Evolutionary conservation across 2,888 invertebrate genomes (phyloP).

Genomic region (Cartodere bifasciata): DNA sequence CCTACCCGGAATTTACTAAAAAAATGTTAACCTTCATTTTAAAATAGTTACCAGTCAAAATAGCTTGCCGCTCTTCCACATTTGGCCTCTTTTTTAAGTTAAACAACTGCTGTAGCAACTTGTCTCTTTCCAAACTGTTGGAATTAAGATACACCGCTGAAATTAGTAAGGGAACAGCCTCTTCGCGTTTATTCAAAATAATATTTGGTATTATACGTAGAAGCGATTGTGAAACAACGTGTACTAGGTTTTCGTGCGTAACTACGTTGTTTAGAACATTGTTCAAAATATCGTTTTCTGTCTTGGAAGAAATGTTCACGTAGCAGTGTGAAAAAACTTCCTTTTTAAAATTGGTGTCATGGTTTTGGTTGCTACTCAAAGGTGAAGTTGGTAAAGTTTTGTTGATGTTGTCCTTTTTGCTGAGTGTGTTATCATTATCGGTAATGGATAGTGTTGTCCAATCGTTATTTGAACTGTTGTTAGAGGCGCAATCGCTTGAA

Average conservation of each 20-base stretch:
- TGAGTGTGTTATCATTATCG: conserved; percentile 11
- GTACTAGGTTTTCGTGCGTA: conserved; percentile 34
- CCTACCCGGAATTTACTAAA: no score
- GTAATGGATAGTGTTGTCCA: conserved; percentile 34
- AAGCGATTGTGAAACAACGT: conserved; percentile 42
- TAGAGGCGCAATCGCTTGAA: conserved; percentile 29
- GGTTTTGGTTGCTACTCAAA: no score
- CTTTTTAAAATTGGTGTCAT: no score
- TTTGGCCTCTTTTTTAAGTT: conserved; percentile 60
- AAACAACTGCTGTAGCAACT: conserved; percentile 51
- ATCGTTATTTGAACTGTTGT: conserved; percentile 29
- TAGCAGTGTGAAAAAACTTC: conserved; percentile 41
- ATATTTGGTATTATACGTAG: conserved; percentile 55
- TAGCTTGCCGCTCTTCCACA: conserved; percentile 47
- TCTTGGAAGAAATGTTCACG: conserved; percentile 29
- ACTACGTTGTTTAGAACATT: conserved; percentile 31
- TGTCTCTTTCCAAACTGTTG: conserved; percentile 45
- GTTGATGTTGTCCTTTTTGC: no score
- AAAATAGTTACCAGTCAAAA: conserved; percentile 40
- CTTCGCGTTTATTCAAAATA: conserved; percentile 53
- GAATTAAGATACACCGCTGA: conserved; percentile 48
- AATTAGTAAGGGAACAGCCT: conserved; percentile 51
- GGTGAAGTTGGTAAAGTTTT: no score
- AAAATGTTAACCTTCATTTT: no score
- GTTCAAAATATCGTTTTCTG: conserved; percentile 29